These are phyloP conservation scores for Corythornis vintsioides DNA, from an alignment of 2,113 vertebrate genomes.

Conservation along the genomic window DNA sequence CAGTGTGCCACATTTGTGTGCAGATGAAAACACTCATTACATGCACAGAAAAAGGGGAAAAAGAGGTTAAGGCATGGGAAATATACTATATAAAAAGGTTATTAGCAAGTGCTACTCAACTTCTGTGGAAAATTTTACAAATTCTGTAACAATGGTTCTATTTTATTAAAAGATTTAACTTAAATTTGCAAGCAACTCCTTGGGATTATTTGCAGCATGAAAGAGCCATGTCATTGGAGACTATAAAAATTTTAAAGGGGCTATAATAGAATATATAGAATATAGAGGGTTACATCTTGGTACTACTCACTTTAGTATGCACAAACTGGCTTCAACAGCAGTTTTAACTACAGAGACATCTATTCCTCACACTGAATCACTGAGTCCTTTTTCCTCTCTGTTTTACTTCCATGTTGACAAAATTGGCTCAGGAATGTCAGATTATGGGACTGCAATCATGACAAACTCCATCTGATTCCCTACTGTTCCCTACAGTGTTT, in stretches of 20 bases:
- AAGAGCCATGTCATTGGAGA: neutral
- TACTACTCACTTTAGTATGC: neutral
- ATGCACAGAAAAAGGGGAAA: neutral
- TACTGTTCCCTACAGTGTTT: neutral
- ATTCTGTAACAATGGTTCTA: neutral
- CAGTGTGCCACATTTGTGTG: neutral
- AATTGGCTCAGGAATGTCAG: neutral
- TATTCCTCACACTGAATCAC: neutral
- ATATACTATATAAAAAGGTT: conserved; percentile 18
- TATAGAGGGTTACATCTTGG: neutral
- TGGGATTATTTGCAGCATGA: neutral
- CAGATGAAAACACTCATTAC: neutral
- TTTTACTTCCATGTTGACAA: neutral
- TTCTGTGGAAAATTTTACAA: conserved; percentile 58
- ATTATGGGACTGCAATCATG: neutral
- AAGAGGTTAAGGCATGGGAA: conserved; percentile 31
- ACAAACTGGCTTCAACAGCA: neutral
- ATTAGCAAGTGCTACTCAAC: conserved; percentile 11
- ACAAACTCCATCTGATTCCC: neutral
- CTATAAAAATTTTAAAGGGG: neutral
- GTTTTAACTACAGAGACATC: neutral
- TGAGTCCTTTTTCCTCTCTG: neutral
- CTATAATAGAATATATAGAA: neutral
- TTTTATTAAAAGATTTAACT: neutral
- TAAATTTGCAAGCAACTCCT: neutral